Evolutionary conservation across 53 echinoderm and acorn worm genomes (phyloP), one percentile per base, ranked within the genome.

Genomic region (Holothuria leucospilota): DNA sequence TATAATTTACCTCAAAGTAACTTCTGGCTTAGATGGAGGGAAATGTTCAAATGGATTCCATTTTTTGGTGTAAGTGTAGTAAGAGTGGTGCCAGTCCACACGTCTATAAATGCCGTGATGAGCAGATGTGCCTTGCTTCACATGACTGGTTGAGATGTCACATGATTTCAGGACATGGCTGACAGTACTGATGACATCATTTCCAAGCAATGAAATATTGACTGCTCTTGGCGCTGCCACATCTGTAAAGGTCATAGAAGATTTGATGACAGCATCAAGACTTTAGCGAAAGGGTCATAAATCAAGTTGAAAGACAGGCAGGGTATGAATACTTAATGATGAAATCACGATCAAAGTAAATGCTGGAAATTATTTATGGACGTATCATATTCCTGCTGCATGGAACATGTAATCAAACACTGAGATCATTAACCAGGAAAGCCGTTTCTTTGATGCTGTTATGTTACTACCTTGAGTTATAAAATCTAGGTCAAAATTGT

Each of bases 61-160:
- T 87, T 96, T 92, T 13, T 90, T 92, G 0, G 94, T 92, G 85
- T 96, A 96, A 39, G 92, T 67, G 68, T 96, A 96, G 87, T 96
- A 96, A 1, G 94, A 85, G 15, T 85, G 90, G 69, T 96, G 88
- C 96, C 96, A 96, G 40, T 90, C 88, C 2, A 96, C 42, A 5
- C 90, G 96, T 58, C 96, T 67, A 25, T 94, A 92, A 52, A 92
- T 90, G 30, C 53, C 83, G 42, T 82, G 82, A 27, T 65, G 51
- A 11, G 77, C 39, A 4, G 68, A 77, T 13, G 51, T 38, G 63
- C 71, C 81, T 8, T 83, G 91, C 62, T 92, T 79, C 30, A 99
- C 80, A 69, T 90, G 82, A 53, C 89, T 81, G 62, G 99, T 99
- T 18, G 95, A 81, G 51, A 99, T 56, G 82, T 89, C 87, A 86